Conservation (phyloP, 2,113 vertebrate species). For the Thinocorus orbignyianus region DNA sequence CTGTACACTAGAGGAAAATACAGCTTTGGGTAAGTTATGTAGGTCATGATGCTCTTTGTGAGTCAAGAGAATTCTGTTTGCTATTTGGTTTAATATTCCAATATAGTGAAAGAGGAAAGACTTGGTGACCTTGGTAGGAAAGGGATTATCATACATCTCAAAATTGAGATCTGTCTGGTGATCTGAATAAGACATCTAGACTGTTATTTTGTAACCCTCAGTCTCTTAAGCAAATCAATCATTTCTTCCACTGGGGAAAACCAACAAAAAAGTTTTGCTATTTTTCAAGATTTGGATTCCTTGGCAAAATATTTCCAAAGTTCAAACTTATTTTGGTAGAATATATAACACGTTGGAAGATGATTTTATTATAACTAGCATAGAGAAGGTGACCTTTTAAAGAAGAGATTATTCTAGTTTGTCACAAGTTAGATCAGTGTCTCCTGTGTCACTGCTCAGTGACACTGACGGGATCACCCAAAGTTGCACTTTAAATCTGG, state of each 20-base stretch:
- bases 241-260: not conserved
- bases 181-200: not conserved
- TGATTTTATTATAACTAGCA: not conserved
- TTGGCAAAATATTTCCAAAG: not conserved
- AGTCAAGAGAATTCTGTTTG: not conserved
- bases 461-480: too few relatives aligned
- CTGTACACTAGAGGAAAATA: not conserved
- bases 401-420: not conserved
- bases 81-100: not conserved
- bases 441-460: not conserved
- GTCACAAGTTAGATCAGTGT: not conserved
- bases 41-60: not conserved
- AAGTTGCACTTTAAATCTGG: fast-evolving
- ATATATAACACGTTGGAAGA: not conserved
- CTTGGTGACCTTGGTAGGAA: not conserved
- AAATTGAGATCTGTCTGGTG: not conserved
- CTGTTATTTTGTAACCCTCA: not conserved
- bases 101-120: not conserved
- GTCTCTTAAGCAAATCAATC: not conserved
- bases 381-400: not conserved
- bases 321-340: not conserved
- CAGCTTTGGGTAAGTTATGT: not conserved
- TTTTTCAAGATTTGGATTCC: not conserved
- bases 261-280: not conserved
- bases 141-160: not conserved